Base-by-base conservation (phyloP, 2,888 invertebrate species). In the Abrostola triplasia region DNA sequence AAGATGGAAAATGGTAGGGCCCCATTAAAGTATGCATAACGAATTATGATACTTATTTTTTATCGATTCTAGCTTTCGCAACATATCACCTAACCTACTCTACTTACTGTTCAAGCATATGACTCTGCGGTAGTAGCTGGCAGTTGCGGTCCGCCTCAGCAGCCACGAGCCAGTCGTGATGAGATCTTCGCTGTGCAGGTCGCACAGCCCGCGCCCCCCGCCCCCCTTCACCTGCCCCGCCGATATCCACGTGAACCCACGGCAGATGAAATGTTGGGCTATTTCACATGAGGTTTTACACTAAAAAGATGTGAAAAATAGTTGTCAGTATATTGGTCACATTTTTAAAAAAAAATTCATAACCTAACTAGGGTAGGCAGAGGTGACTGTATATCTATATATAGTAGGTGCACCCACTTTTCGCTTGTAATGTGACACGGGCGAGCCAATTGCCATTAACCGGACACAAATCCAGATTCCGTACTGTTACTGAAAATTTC, bases 181-280 rank as follows among this genome's bases (percentile, higher is more conserved):
- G 58, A 97, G 96, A 86, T 98, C 98, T 89, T 98, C 98, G 66
- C 97, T 97, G 90, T 98, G 98, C 52, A 98, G 92, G 70, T 96
- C 95, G 81, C 98, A 98, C 54, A 90, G 74, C 40, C 89, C 83
- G 44, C 90, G 70, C 37, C 85, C 82, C 50, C 88, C 70, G 48
- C 68, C 63, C 4, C 63, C 60, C 44, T 64, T 60, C 55, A 44
- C 63, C 35, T 65, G 53, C 42, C 76, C 63, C 51, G 81, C 67
- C 13, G 79, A 64, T 5, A 87, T 85, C 92, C 93, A 94, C 6
- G 97, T 96, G 82, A 96, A 97, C 5, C 97, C 97, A 68, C 97
- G 95, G 81, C 97, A 98, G 71, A 96, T 95, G 86, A 97, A 98
- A 37, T 94, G 94, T 9, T 90, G 88, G 76, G 96, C 96, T 11